Conservation (phyloP, 2,113 vertebrate species). For the Syngnathus floridae region DNA sequence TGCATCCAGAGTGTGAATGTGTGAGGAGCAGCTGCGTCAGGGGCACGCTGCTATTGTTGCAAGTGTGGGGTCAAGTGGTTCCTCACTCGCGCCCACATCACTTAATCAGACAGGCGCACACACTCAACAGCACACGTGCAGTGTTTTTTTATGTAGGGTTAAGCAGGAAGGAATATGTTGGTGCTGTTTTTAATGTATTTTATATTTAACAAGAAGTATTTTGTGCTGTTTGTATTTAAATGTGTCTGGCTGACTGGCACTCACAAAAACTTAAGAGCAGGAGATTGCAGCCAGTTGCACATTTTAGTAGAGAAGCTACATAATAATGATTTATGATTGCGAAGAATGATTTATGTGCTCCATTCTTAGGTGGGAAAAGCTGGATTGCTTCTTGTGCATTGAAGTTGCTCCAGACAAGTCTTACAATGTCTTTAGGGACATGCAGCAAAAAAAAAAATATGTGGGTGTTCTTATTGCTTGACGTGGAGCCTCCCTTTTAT, state of each 20-base stretch:
- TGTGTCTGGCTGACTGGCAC: not conserved
- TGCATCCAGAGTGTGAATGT: slow-evolving; percentile 44
- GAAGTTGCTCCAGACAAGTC: slow-evolving; percentile 3
- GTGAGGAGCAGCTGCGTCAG: slow-evolving; percentile 31
- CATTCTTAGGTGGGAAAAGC: not conserved
- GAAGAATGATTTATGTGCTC: not conserved
- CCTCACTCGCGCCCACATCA: slow-evolving; percentile 29
- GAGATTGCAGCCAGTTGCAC: not conserved
- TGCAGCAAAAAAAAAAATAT: not conserved
- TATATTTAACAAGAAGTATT: too few relatives aligned
- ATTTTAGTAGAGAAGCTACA: not conserved
- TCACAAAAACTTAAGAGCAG: not conserved
- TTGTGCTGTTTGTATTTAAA: too few relatives aligned
- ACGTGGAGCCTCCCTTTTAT: slow-evolving; percentile 11
- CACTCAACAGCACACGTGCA: not conserved
- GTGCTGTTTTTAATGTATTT: too few relatives aligned
- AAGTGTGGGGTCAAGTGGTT: slow-evolving; percentile 35
- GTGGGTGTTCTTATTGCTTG: slow-evolving; percentile 3
- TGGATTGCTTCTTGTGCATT: not conserved
- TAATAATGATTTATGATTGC: not conserved
- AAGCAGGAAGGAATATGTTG: not conserved
- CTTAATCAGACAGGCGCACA: slow-evolving; percentile 20
- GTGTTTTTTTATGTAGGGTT: not conserved
- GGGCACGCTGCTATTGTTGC: slow-evolving; percentile 32
- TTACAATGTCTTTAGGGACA: not conserved